Evolutionary conservation across 1,140 invertebrate genomes (phyloP), one percentile per base, ranked within the genome.

Genomic region (Coptotermes formosanus): DNA sequence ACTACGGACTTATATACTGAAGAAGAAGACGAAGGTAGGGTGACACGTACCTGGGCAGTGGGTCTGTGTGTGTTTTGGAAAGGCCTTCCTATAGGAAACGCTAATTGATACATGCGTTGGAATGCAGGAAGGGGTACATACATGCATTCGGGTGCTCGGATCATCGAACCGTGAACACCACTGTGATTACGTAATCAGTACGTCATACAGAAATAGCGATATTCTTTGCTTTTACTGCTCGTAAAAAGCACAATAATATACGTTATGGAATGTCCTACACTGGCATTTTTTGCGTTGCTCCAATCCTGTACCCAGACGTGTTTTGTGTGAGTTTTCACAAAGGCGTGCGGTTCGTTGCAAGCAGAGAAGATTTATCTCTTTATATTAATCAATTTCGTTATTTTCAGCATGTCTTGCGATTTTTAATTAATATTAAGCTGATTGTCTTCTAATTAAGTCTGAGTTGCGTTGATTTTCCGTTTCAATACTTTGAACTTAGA

Each of bases 101-200:
- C 25, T 64, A 64, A 64, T 64, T 64, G 59, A 64, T 64, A 64
- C 59, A 7, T 64, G 59, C 21, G 59, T 1, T 64, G 59, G 59
- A 64, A 64, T 64, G 59, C 59, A 64, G 59, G 59, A 64, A 64
- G 59, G 59, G 59, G 59, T 64, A 64, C 59, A n/a, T 64, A 64
- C 14, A 14, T 14, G 21, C 19, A 19, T 64, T 64, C 21, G 59
- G 59, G 14, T 64, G 59, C 59, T n/a, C 7, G 59, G 59, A 64
- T 64, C 25, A 64, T n/a, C 59, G 59, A 64, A 64, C 59, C 59
- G 8, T 64, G 25, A 64, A 64, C 19, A n/a, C 21, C 8, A 2
- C 55, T 59, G 38, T 21, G 59, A 2, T 64, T 64, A 64, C 59
- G 59, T 64, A 64, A 64, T 19, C 11, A n/a, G 59, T n/a, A 19